Percentiles rank a stretch among this genome's conserved stretches.
Evolutionary conservation across 1,140 invertebrate genomes (phyloP).

Genomic region (Polypedilum pembai): DNA sequence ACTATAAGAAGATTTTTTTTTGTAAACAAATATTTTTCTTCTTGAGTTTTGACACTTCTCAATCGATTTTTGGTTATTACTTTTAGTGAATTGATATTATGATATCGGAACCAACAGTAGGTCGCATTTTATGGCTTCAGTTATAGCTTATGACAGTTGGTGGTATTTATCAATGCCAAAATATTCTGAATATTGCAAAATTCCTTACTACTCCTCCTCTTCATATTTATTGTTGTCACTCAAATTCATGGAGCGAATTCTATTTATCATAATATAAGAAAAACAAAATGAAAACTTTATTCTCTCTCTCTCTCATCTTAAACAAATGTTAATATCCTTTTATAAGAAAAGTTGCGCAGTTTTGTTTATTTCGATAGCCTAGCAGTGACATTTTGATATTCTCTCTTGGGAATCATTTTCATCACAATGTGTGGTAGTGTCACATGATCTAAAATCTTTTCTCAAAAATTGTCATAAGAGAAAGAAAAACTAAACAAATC

Average conservation of each 20-base stretch:
- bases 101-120: too few relatives aligned
- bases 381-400: not conserved
- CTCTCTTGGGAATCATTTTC: not conserved
- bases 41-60: too few relatives aligned
- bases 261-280: constrained; percentile 4
- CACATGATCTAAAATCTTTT: not conserved
- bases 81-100: too few relatives aligned
- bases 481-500: not conserved
- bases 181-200: not conserved
- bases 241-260: not conserved
- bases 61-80: too few relatives aligned
- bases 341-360: not conserved
- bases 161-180: constrained; percentile 11
- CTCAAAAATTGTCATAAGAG: not conserved
- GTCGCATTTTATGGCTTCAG: too few relatives aligned
- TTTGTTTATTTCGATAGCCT: not conserved
- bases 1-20: too few relatives aligned
- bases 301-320: not conserved
- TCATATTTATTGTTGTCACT: not conserved
- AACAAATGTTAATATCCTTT: not conserved
- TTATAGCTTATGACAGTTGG: not conserved
- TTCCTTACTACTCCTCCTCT: not conserved
- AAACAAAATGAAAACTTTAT: not conserved
- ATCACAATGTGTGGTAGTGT: not conserved
- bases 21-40: too few relatives aligned